These are phyloP conservation scores for Synanthedon tipuliformis DNA, from an alignment of 2,888 invertebrate species.

Conservation along the genomic window DNA sequence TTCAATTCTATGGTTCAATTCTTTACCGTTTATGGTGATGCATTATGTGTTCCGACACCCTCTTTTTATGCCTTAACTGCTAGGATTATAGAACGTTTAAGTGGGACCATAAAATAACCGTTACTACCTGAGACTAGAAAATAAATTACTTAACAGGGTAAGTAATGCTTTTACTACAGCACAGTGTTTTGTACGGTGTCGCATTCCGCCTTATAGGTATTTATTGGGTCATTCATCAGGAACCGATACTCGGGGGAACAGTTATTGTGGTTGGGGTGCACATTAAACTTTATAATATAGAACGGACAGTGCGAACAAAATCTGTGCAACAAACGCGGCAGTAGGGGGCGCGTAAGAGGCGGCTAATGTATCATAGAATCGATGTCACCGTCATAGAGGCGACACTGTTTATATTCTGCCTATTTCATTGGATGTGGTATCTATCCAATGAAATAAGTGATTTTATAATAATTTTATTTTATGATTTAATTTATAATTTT, in stretches of 20 bases:
- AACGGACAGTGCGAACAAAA: too few relatives aligned
- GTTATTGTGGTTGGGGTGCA: conserved; percentile 61
- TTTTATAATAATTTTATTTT: too few relatives aligned
- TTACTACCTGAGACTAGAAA: conserved; percentile 58
- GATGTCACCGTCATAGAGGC: too few relatives aligned
- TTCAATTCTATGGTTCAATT: conserved; percentile 38
- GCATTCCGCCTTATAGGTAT: conserved; percentile 62
- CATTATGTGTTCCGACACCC: conserved; percentile 53
- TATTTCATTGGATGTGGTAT: too few relatives aligned
- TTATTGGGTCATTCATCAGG: conserved; percentile 67
- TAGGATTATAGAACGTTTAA: conserved; percentile 63
- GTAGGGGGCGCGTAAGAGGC: too few relatives aligned
- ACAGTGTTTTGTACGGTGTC: conserved; percentile 66
- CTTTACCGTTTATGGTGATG: conserved; percentile 48
- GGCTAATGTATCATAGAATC: too few relatives aligned
- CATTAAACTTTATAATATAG: too few relatives aligned
- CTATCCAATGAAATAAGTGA: too few relatives aligned
- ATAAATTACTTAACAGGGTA: conserved; percentile 69
- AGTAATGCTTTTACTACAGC: conserved; percentile 62
- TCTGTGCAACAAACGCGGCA: too few relatives aligned
- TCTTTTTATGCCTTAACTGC: conserved; percentile 53
- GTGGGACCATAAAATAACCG: conserved; percentile 62
- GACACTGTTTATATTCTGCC: too few relatives aligned
- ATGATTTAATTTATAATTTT: too few relatives aligned
- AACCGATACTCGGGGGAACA: conserved; percentile 56